Conservation (phyloP, 2,888 invertebrate species). For the Pherbina coryleti region DNA sequence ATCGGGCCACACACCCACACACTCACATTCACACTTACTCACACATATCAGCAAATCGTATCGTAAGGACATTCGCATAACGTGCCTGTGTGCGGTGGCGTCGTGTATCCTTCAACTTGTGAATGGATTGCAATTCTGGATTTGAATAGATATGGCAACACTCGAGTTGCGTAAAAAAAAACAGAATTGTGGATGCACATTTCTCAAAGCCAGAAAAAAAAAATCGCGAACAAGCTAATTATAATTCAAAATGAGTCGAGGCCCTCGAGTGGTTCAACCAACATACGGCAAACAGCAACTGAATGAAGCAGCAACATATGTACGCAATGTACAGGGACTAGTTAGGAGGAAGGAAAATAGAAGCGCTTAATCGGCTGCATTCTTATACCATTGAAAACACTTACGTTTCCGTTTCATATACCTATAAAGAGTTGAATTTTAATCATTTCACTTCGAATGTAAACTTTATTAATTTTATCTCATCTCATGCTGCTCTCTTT, state of each 20-base stretch:
- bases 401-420: no score
- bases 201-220: slow-evolving; percentile 9
- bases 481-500: background rate
- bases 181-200: slow-evolving; percentile 28
- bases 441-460: no score
- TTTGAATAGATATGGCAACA: slow-evolving; percentile 36
- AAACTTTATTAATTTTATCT: background rate
- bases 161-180: slow-evolving; percentile 36
- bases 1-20: slow-evolving; percentile 22
- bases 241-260: slow-evolving; percentile 20
- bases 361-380: no score
- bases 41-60: background rate
- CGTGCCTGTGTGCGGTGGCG: background rate
- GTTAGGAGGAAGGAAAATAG: no score
- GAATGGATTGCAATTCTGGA: slow-evolving; percentile 28
- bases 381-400: no score
- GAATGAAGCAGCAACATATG: no score
- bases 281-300: no score
- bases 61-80: background rate
- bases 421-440: no score
- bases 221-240: slow-evolving; percentile 32
- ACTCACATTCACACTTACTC: background rate
- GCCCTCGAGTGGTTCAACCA: slow-evolving; percentile 2
- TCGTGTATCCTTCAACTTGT: slow-evolving; percentile 36
- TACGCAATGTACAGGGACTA: no score